Evolutionary conservation across 2,797 vertebrate species (phyloP).

Genomic region (Notolepis coatsorum): DNA sequence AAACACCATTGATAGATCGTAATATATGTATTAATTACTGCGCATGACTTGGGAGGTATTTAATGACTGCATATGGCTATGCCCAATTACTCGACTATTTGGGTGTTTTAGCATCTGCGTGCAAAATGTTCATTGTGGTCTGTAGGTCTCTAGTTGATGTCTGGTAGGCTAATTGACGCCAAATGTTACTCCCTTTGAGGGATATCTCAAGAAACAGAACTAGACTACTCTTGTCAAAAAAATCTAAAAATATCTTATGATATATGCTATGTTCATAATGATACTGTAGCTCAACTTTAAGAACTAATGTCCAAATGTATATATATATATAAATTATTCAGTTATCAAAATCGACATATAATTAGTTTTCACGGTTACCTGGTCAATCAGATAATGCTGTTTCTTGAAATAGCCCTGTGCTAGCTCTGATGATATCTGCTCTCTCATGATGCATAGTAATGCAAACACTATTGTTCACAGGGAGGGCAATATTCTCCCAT

Average conservation of each 20-base stretch:
- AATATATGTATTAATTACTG: conserved; percentile 20
- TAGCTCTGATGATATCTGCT: too few relatives aligned
- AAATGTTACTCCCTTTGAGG: not conserved
- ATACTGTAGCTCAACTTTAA: not conserved
- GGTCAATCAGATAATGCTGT: too few relatives aligned
- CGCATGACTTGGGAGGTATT: conserved; percentile 10
- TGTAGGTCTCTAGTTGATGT: conserved; percentile 4
- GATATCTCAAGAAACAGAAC: not conserved
- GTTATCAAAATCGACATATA: not conserved
- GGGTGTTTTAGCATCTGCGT: not conserved
- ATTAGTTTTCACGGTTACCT: too few relatives aligned
- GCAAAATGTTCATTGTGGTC: not conserved
- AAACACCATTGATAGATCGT: conserved; percentile 7
- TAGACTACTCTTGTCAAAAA: too few relatives aligned
- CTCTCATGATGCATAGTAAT: too few relatives aligned
- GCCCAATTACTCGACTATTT: conserved; percentile 8
- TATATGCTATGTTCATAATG: not conserved
- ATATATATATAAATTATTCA: not conserved
- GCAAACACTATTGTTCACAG: too few relatives aligned
- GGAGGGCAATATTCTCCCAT: too few relatives aligned
- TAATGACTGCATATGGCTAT: conserved; percentile 17
- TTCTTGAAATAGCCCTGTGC: too few relatives aligned
- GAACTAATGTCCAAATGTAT: not conserved
- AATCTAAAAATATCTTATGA: too few relatives aligned
- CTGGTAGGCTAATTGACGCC: conserved; percentile 18